Evolutionary conservation across 2,113 vertebrate species (phyloP).

Genomic region (Thinocorus orbignyianus): DNA sequence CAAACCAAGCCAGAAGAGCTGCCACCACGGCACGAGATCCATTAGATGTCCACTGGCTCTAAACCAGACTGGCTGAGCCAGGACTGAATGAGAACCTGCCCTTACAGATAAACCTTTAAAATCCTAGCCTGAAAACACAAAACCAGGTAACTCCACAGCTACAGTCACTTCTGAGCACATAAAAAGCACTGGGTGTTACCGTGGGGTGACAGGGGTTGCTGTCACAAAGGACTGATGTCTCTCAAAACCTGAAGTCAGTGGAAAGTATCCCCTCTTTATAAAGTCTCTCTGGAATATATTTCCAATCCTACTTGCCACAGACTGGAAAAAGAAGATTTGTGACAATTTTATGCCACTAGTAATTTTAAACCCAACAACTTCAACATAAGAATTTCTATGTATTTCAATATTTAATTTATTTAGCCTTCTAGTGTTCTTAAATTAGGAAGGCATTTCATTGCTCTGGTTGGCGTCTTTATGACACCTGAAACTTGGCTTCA

Average conservation of each 20-base stretch:
- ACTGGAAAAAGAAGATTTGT: neutral
- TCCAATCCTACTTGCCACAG: neutral
- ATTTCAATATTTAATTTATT: constrained; percentile 46
- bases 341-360: neutral
- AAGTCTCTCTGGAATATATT: neutral
- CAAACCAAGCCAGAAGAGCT: neutral
- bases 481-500: neutral
- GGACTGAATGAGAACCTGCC: neutral
- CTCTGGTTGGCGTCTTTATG: constrained; percentile 18
- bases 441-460: constrained; percentile 16
- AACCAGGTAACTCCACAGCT: neutral
- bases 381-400: neutral
- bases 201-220: neutral
- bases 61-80: neutral
- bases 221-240: neutral
- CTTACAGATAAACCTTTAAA: neutral
- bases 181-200: neutral
- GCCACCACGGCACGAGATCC: neutral
- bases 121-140: neutral
- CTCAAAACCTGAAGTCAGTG: neutral
- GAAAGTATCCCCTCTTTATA: neutral
- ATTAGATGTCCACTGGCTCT: neutral
- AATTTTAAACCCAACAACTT: neutral
- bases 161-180: neutral
- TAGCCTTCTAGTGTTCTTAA: constrained; percentile 26